These are phyloP conservation scores for Trichonephila inaurata DNA, from an alignment of 1,140 invertebrate genomes.

Conservation along the genomic window DNA sequence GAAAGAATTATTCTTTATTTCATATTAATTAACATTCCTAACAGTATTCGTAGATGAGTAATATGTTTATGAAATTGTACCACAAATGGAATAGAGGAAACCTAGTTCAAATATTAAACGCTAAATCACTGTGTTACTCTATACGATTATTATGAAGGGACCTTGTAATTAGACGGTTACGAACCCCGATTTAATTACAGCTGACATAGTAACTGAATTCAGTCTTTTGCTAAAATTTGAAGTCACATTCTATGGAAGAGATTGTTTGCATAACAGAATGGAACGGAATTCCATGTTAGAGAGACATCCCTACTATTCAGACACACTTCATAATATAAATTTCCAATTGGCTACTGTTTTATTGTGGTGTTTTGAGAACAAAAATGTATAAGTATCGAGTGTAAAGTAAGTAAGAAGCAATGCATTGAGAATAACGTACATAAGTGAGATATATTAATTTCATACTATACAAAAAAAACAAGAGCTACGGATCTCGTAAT, in stretches of 20 bases:
- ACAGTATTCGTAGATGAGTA: too few relatives aligned
- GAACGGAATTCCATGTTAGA: neutral
- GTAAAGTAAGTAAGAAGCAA: too few relatives aligned
- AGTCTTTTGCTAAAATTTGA: neutral
- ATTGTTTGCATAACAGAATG: neutral
- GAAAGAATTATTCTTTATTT: too few relatives aligned
- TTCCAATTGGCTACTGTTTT: neutral
- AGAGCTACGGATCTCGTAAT: too few relatives aligned
- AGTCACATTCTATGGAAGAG: neutral
- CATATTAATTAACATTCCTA: too few relatives aligned
- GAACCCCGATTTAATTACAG: neutral
- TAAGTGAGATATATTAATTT: too few relatives aligned
- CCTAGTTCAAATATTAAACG: neutral
- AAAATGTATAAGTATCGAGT: too few relatives aligned
- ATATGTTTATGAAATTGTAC: too few relatives aligned
- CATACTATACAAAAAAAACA: too few relatives aligned
- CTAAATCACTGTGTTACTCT: neutral
- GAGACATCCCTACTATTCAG: neutral
- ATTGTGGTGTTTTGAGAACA: neutral
- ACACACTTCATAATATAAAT: neutral
- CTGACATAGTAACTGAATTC: constrained; percentile 1
- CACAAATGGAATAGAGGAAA: neutral
- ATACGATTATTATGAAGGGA: neutral
- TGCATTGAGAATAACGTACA: too few relatives aligned
- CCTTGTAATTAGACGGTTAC: neutral